phyloP scores from a whole-genome alignment of 2,113 vertebrate genomes.

The Cnemophilus loriae region DNA sequence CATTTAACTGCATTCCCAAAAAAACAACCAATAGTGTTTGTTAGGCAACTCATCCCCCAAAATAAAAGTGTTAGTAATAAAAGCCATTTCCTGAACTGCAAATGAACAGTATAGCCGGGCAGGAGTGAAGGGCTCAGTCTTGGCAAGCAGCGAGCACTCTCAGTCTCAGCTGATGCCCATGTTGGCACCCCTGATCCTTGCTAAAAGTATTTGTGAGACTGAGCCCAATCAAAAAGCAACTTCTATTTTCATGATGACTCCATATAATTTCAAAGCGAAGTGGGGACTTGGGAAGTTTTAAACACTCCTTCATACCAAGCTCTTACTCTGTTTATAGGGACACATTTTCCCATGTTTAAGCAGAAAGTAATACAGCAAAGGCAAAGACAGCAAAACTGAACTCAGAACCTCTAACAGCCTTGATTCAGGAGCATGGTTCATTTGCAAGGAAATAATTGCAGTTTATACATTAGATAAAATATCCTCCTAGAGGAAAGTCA shows the following conservation, averaged over 20 bases:
- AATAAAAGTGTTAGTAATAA: neutral
- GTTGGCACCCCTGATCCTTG: neutral
- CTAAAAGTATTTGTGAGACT: neutral
- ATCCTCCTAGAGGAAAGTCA: neutral
- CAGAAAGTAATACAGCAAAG: neutral
- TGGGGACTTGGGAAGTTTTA: neutral
- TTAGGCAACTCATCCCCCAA: neutral
- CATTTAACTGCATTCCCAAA: neutral
- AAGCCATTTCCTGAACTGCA: neutral
- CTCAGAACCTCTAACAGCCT: neutral
- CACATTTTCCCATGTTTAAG: neutral
- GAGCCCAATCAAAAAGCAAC: neutral
- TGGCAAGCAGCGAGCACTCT: neutral
- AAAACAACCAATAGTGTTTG: neutral
- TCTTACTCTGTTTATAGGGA: neutral
- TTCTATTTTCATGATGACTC: neutral
- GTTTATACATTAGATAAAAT: neutral
- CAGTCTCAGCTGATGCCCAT: neutral
- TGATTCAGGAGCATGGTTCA: neutral
- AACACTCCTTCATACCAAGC: neutral
- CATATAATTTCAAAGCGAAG: neutral
- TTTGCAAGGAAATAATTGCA: neutral
- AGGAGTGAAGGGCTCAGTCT: neutral
- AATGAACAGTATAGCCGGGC: neutral
- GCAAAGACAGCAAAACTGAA: neutral